Percentiles rank a stretch among this genome's conserved stretches.
These are phyloP conservation scores for Amaurobius ferox DNA, from an alignment of 2,888 invertebrate species.

Conservation along the genomic window DNA sequence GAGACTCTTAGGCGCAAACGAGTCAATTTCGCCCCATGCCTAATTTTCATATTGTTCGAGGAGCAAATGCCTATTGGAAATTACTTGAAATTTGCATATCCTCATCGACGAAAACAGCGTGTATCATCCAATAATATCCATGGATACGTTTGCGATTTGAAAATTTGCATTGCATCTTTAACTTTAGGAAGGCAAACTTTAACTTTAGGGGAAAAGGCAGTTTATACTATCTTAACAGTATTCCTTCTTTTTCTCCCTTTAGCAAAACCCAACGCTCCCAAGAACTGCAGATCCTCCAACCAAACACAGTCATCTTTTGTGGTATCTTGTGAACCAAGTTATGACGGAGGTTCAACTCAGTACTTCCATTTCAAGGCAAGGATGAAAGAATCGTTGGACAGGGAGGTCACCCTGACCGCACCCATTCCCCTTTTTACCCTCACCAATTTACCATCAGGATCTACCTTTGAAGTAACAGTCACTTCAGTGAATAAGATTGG, in stretches of 20 bases:
- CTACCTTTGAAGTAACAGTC: constrained; percentile 30
- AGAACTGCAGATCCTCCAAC: constrained; percentile 34
- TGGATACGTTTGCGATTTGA: too few species aligned
- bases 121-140: too few species aligned
- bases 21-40: too few species aligned
- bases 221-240: too few species aligned
- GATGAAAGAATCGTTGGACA: constrained; percentile 6
- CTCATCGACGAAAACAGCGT: too few species aligned
- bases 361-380: constrained; percentile 42
- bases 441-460: constrained; percentile 37
- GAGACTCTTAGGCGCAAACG: too few species aligned
- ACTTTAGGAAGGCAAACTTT: too few species aligned
- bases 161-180: too few species aligned
- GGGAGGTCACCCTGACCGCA: constrained; percentile 24
- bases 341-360: constrained; percentile 59
- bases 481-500: constrained; percentile 52
- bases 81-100: too few species aligned
- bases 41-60: too few species aligned
- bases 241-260: constrained; percentile 9
- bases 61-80: too few species aligned
- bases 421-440: constrained; percentile 40
- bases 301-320: constrained; percentile 42
- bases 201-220: too few species aligned
- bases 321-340: constrained; percentile 46
- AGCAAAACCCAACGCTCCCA: constrained; percentile 52